Percentiles rank a stretch among this genome's conserved stretches.
These are phyloP conservation scores for Mus spicilegus DNA, from an alignment of 2,113 vertebrate genomes.

Conservation along the genomic window DNA sequence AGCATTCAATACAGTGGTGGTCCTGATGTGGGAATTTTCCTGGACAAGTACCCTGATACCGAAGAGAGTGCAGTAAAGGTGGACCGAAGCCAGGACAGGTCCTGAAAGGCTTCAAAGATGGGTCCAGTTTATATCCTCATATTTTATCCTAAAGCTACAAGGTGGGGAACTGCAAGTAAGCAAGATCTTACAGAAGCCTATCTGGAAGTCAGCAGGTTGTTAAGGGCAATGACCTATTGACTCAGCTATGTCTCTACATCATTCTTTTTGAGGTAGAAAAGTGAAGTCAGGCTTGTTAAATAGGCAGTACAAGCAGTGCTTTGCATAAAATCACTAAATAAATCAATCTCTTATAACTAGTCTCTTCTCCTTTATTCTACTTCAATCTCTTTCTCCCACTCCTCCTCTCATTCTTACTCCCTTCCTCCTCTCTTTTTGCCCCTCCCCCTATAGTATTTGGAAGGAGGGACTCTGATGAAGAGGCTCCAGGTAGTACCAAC, in stretches of 20 bases:
- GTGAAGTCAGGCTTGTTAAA: background rate
- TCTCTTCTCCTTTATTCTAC: background rate
- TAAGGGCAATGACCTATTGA: too few species aligned
- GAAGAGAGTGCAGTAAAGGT: background rate
- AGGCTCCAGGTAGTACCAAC: constrained; percentile 46
- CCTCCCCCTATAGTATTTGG: background rate
- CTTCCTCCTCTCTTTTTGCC: background rate
- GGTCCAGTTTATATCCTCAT: background rate
- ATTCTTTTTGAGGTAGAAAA: background rate
- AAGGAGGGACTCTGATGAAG: constrained; percentile 16
- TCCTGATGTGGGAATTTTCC: background rate
- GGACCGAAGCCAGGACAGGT: background rate
- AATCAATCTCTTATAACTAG: background rate
- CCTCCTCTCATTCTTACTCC: background rate
- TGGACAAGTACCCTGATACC: background rate
- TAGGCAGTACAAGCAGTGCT: background rate
- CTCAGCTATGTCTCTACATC: background rate
- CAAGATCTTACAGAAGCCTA: too few species aligned
- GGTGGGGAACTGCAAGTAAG: background rate
- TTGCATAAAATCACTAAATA: background rate
- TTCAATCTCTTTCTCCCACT: background rate
- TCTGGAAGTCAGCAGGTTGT: background rate
- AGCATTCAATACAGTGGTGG: background rate
- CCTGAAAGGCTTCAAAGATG: background rate
- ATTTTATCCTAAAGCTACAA: background rate